These are phyloP conservation scores for Xanthorhoe designata DNA, from an alignment of 2,888 invertebrate species.

Conservation along the genomic window DNA sequence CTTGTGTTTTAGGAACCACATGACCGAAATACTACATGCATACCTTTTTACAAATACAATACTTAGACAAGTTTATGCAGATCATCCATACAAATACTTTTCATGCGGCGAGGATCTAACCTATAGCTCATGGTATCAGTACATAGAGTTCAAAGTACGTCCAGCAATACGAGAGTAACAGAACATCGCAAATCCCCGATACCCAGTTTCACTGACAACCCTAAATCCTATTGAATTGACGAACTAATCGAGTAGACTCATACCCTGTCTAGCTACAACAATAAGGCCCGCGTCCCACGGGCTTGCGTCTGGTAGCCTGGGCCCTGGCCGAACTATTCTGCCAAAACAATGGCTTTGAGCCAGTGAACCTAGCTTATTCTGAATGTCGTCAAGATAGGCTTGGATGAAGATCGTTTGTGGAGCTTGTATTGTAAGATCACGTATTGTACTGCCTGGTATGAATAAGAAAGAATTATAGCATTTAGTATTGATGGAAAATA, in stretches of 20 bases:
- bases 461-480: background rate
- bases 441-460: background rate
- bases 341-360: conserved; percentile 52
- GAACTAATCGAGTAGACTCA: conserved; percentile 51
- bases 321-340: background rate
- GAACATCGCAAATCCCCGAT: conserved; percentile 1
- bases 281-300: conserved; percentile 52
- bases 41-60: too few species aligned
- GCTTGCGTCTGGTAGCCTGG: conserved; percentile 47
- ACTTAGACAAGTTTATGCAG: too few species aligned
- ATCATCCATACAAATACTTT: too few species aligned
- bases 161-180: background rate
- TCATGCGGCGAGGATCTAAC: too few species aligned
- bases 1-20: too few species aligned
- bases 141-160: too few species aligned
- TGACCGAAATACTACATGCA: too few species aligned
- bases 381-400: conserved; percentile 12
- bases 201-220: conserved; percentile 18
- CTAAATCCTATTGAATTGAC: conserved; percentile 48
- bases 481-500: background rate
- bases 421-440: background rate
- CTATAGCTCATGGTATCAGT: too few species aligned
- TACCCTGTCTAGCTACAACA: conserved; percentile 52
- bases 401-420: conserved; percentile 5
- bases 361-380: conserved; percentile 39